Evolutionary conservation across 37 sponge, comb jelly and placozoan genomes (phyloP), one percentile per base, ranked within the genome.

Genomic region (Amphimedon queenslandica): DNA sequence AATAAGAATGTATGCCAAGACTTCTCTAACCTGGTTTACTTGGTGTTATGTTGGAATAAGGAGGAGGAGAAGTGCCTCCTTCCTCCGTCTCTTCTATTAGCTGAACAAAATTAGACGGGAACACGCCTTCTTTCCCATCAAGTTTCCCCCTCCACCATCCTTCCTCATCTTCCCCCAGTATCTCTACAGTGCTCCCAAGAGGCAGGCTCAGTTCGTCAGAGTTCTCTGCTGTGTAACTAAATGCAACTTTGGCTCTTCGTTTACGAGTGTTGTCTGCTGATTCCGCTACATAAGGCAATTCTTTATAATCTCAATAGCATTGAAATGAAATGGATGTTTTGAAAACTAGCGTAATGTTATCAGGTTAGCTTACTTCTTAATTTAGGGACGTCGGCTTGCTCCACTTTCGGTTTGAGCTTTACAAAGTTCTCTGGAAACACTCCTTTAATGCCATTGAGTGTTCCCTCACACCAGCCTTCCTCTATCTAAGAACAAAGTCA

Each of bases 351-450:
- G 53, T 47, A 18, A 13, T 47, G 53, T 47, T 18, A 47, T 47
- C 8, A n/a, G 13, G 13, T 47, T 18, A 18, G 8, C 53, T 47
- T 18, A 47, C 53, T 13, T 47, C 53, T 47, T 47, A 13, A 47
- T 47, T 47, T 47, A 47, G 53, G 53, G 13, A 47, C 13, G 8
- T 47, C 53, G 8, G 53, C 13, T 47, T 8, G 53, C 13, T 47
- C 13, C 13, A 18, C 13, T 47, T 8, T 47, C 8, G 61, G 61
- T 25, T 60, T 55, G 43, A 36, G 42, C 71, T 88, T 24, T 31
- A 89, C 89, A 83, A 89, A 89, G 68, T 89, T 89, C 39, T 89
- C 89, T 35, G 89, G 89, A 57, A 89, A 89, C 76, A 89, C 75
- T 10, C 89, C 89, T 51, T n/a, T 61, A 11, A 61, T 53, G 13